Base-by-base conservation (phyloP, 2,888 invertebrate species). In the Parelbella ahira region DNA sequence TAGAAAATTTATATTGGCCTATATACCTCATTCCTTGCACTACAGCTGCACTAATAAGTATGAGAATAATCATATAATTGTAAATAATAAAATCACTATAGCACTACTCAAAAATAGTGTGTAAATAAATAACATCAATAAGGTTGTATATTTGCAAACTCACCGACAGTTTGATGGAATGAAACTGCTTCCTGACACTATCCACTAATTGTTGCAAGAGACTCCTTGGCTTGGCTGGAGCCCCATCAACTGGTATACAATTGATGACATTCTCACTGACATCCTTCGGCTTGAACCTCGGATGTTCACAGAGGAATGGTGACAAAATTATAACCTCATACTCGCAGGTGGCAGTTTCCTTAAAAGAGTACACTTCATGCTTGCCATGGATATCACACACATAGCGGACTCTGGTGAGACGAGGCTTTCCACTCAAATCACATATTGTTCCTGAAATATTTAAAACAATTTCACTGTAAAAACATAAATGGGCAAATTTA, bases 281-380 rank as follows among this genome's bases (percentile, higher is more conserved):
- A 55, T 94, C 93, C 62, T 92, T 91, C 0, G 94, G 92, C 58
- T 93, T 93, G 64, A 94, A 99, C 47, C 92, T 91, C 0, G 98
- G 97, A 87, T 98, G 98, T 19, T 89, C 88, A 65, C 99, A 99
- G 0, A 99, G 87, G 4, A 93, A 77, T 0, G 95, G 93, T 0
- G 98, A 96, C 10, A 98, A 86, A 6, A 99, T 94, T 6, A 98
- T 91, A 3, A 90, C 93, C 78, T 98, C 98, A 69, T 99, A 99
- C 72, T 97, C 95, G 67, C 99, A 99, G 0, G 96, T 97, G 0
- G 96, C 94, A 0, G 93, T 94, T 76, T 98, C 98, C 65, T 97
- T 97, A 47, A 98, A 90, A 0, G 96, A 95, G 68, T 95, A 96
- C 1, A 98, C 92, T 67, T 98, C 97, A 56, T 97, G 96, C 60